Evolutionary conservation across 2,113 vertebrate species (phyloP).

Genomic region (Orcinus orca): DNA sequence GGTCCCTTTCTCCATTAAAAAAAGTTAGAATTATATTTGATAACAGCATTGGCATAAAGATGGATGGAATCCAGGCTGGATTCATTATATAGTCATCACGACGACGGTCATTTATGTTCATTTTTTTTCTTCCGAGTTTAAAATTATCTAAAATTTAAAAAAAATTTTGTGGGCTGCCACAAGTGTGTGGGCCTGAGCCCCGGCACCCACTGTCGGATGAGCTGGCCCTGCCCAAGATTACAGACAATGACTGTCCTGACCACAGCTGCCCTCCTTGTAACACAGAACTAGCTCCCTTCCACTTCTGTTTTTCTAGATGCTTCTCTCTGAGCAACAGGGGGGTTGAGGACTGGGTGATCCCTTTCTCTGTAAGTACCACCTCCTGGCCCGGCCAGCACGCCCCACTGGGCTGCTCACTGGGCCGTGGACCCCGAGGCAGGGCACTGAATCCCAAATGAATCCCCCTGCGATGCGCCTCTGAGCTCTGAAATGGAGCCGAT

Average conservation of each 20-base stretch:
- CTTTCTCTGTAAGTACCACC: background rate
- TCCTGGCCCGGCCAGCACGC: accelerated
- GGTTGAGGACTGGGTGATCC: background rate
- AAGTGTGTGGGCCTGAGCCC: background rate
- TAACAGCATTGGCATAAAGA: background rate
- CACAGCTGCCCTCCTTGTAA: background rate
- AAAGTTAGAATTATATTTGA: background rate
- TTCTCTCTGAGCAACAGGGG: background rate
- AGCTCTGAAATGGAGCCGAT: background rate
- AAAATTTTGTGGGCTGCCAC: background rate
- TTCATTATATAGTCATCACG: background rate
- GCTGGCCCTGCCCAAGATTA: background rate
- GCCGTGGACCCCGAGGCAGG: too few relatives aligned
- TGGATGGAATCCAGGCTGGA: background rate
- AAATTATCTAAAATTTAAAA: background rate
- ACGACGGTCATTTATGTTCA: background rate
- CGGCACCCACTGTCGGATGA: background rate
- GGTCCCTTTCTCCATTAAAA: background rate
- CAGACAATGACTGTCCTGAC: background rate
- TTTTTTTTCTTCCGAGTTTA: background rate
- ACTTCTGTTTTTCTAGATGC: background rate
- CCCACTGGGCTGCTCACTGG: background rate
- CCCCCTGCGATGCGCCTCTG: background rate
- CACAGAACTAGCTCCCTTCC: background rate
- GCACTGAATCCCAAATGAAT: background rate